These are phyloP conservation scores for Chaetodon auriga DNA, from an alignment of 2,113 vertebrate genomes.

Conservation along the genomic window DNA sequence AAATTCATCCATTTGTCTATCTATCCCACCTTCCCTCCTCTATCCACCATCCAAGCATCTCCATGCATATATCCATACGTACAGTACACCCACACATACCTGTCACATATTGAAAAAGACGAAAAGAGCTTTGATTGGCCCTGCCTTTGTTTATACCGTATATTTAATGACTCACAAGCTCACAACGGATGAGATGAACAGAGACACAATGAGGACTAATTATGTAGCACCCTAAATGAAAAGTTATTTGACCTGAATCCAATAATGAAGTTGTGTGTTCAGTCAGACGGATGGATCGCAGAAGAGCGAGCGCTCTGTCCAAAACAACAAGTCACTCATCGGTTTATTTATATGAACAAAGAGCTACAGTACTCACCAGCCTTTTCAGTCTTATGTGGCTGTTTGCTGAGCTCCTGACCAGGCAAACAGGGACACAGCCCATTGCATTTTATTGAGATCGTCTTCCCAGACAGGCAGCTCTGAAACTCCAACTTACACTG, in stretches of 20 bases:
- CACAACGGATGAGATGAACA: slow-evolving; percentile 1
- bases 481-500: slow-evolving; percentile 98
- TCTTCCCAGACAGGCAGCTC: slow-evolving; percentile 91
- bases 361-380: slow-evolving; percentile 85
- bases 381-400: slow-evolving; percentile 81
- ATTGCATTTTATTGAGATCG: slow-evolving; percentile 88
- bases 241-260: background rate
- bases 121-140: background rate
- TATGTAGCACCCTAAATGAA: background rate
- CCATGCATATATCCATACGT: background rate
- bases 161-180: slow-evolving; percentile 1
- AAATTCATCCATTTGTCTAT: background rate
- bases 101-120: background rate
- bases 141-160: background rate
- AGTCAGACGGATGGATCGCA: background rate
- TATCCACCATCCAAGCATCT: background rate
- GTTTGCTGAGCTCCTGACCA: slow-evolving; percentile 85
- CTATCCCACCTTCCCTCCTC: background rate
- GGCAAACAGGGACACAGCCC: slow-evolving; percentile 93
- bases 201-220: background rate
- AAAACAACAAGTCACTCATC: background rate
- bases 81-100: background rate
- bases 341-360: background rate
- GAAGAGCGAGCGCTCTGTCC: background rate
- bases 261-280: background rate